Evolutionary conservation across 2,797 vertebrate species (phyloP), one percentile per base, ranked within the genome.

Genomic region (Avahi laniger): DNA sequence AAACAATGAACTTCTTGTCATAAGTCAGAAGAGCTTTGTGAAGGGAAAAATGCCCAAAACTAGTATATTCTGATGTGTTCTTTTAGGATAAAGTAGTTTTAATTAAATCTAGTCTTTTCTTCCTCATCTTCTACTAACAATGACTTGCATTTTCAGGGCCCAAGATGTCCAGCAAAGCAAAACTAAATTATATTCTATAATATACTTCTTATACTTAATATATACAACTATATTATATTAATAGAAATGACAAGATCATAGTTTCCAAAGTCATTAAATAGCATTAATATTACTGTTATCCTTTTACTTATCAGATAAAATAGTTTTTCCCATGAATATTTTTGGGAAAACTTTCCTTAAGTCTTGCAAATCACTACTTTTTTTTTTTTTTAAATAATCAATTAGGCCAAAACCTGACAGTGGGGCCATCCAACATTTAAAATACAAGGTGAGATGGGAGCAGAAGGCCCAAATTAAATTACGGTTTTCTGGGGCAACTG

Each of bases 81-180:
- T 81, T 96, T 43, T 12, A 65, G 70, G 69, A 95, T 8, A 48
- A 97, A 70, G 24, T 0, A 54, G 18, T 43, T 24, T 97, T 82
- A 15, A 69, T 82, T 90, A 87, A 84, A 82, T 92, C 30, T 78
- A 91, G 50, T 93, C 5, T 57, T 80, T 30, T 91, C 70, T 4
- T 93, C 63, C 20, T 12, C 59, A 3, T 14, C 6, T 78, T n/a
- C 70, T 79, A 11, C 17, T 79, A 59, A 80, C 65, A 69, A 35
- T 76, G 81, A 57, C 43, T 90, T 84, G 18, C 86, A 35, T 91
- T 96, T 96, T 89, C 46, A 80, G 10, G 33, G 38, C 14, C 48
- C 69, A 79, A 90, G 33, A 76, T 67, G 82, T 9, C 30, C 54
- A 91, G 20, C 59, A 72, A 92, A 80, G 35, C 6, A 72, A 72